Evolutionary conservation across 1,140 invertebrate genomes (phyloP).

Genomic region (Cotesia chilonis): DNA sequence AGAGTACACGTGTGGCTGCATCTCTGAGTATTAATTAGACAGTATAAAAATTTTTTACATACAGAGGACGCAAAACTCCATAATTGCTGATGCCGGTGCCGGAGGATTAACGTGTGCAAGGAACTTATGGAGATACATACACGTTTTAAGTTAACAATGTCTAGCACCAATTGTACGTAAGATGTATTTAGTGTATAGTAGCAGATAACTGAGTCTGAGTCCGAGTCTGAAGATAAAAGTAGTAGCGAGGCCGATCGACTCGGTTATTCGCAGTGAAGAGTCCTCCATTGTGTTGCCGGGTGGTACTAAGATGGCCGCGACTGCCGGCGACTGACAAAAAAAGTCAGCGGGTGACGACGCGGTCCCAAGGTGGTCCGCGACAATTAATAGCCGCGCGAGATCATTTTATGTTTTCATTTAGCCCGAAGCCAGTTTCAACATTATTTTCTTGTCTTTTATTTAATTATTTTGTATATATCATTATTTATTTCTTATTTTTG

Average conservation of each 20-base stretch:
- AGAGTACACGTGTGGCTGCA: slow-evolving; percentile 52
- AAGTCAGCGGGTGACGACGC: slow-evolving; percentile 33
- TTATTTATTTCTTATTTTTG: slow-evolving; percentile 7
- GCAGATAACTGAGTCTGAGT: slow-evolving; percentile 1
- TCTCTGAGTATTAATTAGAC: slow-evolving; percentile 53
- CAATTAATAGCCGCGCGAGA: slow-evolving; percentile 54
- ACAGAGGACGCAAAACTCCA: slow-evolving; percentile 21
- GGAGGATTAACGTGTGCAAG: not conserved
- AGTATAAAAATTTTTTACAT: slow-evolving; percentile 43
- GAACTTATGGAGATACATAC: slow-evolving; percentile 9
- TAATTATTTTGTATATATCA: slow-evolving; percentile 20
- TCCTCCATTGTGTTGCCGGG: slow-evolving; percentile 50
- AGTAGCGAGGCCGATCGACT: slow-evolving; percentile 5
- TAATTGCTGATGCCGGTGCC: not conserved
- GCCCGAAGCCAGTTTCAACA: slow-evolving; percentile 6
- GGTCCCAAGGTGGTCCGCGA: slow-evolving; percentile 47
- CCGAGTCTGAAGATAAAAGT: not conserved
- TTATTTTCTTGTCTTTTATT: slow-evolving; percentile 18
- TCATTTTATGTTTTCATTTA: slow-evolving; percentile 58
- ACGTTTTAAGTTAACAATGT: too few relatives aligned
- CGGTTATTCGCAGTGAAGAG: slow-evolving; percentile 1
- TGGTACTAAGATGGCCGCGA: slow-evolving; percentile 53
- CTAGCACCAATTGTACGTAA: not conserved
- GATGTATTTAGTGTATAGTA: too few relatives aligned
- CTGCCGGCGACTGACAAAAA: slow-evolving; percentile 41